Base-by-base conservation (phyloP, 1,140 invertebrate species). In the Apis laboriosa region DNA sequence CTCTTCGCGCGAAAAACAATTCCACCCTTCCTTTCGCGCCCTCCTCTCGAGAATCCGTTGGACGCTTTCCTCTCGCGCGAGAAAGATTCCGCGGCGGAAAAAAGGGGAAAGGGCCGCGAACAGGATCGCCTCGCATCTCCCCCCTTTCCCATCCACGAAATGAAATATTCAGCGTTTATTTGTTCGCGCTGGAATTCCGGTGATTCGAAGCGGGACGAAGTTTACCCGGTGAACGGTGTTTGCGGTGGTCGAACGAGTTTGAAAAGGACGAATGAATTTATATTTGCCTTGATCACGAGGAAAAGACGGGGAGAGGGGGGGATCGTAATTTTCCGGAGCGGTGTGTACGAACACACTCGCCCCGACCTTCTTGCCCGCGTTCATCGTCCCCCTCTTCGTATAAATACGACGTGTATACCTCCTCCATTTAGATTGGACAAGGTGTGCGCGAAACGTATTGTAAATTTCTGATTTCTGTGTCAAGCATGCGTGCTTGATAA, bases 271-370 rank as follows among this genome's bases (percentile, higher is more conserved):
- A 55, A 67, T 55, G 28, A 72, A 88, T 84, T 71, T 87, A 68
- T 88, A 81, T 88, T 85, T 85, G 67, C 80, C 77, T 76, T 67
- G 84, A 88, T 85, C 84, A 49, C 64, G 56, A 28, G 63, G 49
- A 34, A 67, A 73, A 88, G 77, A 77, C 66, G 24, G 76, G 55
- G 80, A 8, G 12, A 1, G 7, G 34, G 3, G 34, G 34, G 34
- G 34, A 34, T 77, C 79, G 79, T 80, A 80, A 88, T 88, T 88
- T 88, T 82, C 79, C 56, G 43, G 43, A 43, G 4, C 2, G 34
- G 34, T 43, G 34, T 43, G 34, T 43, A 43, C 34, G 34, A 43
- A 43, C 34, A 43, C 34, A 43, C 34, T 43, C 5, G 34, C 0
- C 34, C 34, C 34, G 4, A 43, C 34, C 34, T 34, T 43, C 34